Percentiles rank a stretch among this genome's conserved stretches.
phyloP scores from a whole-genome alignment of 2,797 vertebrate species.

The Pipistrellus pipistrellus region DNA sequence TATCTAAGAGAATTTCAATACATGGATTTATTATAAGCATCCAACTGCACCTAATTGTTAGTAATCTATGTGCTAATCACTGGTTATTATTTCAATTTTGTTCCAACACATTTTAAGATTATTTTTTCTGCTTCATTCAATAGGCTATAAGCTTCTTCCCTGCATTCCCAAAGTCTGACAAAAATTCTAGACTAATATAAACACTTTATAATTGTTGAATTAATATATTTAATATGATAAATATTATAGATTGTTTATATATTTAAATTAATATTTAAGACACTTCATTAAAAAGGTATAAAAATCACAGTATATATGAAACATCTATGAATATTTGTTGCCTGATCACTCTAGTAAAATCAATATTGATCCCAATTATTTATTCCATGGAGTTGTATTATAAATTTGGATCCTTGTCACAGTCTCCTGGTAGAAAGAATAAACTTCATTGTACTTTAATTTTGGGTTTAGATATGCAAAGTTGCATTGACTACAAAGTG shows the following conservation, averaged over 20 bases:
- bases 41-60: background rate
- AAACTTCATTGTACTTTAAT: background rate
- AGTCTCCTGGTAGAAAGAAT: background rate
- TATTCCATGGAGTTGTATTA: background rate
- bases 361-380: background rate
- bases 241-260: background rate
- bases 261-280: conserved; percentile 37
- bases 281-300: background rate
- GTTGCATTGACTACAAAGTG: background rate
- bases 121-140: background rate
- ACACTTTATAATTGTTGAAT: conserved; percentile 10
- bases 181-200: background rate
- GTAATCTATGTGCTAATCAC: background rate
- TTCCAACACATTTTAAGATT: background rate
- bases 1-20: background rate
- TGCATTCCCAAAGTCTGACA: background rate
- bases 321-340: background rate
- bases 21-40: background rate
- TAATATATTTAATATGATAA: background rate
- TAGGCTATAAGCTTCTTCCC: background rate
- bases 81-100: background rate
- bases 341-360: background rate
- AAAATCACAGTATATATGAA: background rate
- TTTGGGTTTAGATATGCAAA: background rate
- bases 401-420: background rate